These are phyloP conservation scores for Caenorhabditis macrosperma DNA, from an alignment of 2,888 invertebrate species.

Conservation along the genomic window DNA sequence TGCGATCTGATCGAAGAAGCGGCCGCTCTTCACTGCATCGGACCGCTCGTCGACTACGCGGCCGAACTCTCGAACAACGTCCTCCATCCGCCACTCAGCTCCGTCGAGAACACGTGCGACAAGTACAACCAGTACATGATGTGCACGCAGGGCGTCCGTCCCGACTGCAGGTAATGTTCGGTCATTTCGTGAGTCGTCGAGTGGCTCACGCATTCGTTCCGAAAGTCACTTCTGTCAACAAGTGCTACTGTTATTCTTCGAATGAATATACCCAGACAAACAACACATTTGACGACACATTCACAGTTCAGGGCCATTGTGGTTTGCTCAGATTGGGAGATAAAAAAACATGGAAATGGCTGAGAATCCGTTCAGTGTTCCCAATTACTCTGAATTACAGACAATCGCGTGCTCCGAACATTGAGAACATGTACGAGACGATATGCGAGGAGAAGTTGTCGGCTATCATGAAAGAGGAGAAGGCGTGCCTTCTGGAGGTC, in stretches of 20 bases:
- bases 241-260: constrained; percentile 22
- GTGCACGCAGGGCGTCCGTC: constrained; percentile 69
- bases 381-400: constrained; percentile 57
- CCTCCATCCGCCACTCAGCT: constrained; percentile 68
- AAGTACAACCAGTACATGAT: constrained; percentile 69
- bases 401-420: constrained; percentile 63
- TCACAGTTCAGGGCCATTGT: not conserved
- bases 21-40: constrained; percentile 66
- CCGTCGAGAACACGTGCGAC: constrained; percentile 63
- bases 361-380: not conserved
- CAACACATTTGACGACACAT: constrained; percentile 4
- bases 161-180: constrained; percentile 65
- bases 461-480: constrained; percentile 66
- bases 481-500: constrained; percentile 66
- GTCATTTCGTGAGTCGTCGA: constrained; percentile 23
- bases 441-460: constrained; percentile 70
- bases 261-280: constrained; percentile 8
- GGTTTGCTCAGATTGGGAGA: not conserved
- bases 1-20: constrained; percentile 72
- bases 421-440: constrained; percentile 73
- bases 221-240: constrained; percentile 6
- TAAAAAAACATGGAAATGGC: no score
- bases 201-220: constrained; percentile 37
- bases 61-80: constrained; percentile 56
- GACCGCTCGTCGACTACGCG: constrained; percentile 67